These are phyloP conservation scores for Diprion similis DNA, from an alignment of 1,140 invertebrate genomes.

Conservation along the genomic window DNA sequence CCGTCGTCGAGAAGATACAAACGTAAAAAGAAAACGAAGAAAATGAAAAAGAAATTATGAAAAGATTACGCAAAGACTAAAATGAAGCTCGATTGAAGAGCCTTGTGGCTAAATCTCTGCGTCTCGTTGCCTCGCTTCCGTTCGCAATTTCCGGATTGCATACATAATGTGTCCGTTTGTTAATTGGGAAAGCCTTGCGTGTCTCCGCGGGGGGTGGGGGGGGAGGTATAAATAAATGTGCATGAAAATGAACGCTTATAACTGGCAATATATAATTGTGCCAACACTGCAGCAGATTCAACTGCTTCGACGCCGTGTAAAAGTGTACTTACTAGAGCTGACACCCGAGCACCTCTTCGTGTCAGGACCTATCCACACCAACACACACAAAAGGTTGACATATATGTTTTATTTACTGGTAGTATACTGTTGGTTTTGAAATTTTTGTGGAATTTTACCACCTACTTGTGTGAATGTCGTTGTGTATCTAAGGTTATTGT, in stretches of 20 bases:
- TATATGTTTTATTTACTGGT: slow-evolving; percentile 60
- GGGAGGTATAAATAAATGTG: background rate
- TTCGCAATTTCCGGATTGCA: too few relatives aligned
- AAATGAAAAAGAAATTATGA: too few relatives aligned
- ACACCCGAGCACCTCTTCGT: slow-evolving; percentile 62
- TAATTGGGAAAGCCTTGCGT: background rate
- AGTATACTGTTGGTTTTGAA: slow-evolving; percentile 15
- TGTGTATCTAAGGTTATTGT: too few relatives aligned
- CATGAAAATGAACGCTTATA: background rate
- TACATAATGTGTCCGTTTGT: background rate
- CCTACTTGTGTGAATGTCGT: background rate
- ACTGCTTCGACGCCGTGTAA: slow-evolving; percentile 24
- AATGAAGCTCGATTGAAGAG: too few relatives aligned
- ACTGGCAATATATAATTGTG: background rate
- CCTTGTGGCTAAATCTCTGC: too few relatives aligned
- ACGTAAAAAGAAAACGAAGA: too few relatives aligned
- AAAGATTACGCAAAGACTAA: too few relatives aligned
- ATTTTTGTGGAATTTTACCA: background rate
- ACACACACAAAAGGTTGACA: slow-evolving; percentile 61
- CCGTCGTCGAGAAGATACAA: too few relatives aligned
- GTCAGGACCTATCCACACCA: slow-evolving; percentile 64
- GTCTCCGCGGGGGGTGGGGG: background rate
- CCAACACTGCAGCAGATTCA: background rate
- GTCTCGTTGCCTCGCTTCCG: too few relatives aligned
- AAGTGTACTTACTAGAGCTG: slow-evolving; percentile 66